Conservation (phyloP, 2,113 vertebrate species). For the Cyprinodon variegatus region DNA sequence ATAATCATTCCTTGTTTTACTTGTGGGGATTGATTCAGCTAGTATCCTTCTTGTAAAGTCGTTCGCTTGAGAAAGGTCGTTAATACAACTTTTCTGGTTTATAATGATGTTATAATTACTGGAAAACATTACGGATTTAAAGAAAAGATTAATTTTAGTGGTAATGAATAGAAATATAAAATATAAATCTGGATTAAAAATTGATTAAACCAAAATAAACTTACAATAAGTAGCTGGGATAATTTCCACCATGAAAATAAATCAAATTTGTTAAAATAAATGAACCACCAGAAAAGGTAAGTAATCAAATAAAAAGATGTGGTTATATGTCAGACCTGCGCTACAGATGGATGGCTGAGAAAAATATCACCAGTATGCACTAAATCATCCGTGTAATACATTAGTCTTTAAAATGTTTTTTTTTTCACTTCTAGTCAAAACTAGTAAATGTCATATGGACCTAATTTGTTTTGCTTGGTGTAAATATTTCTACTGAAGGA, state of each 20-base stretch:
- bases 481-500: slow-evolving; percentile 41
- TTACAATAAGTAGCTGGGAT: background rate
- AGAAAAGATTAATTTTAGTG: too few species aligned
- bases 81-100: too few species aligned
- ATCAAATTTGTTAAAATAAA: background rate
- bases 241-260: background rate
- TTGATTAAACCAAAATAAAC: background rate
- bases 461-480: slow-evolving; percentile 28
- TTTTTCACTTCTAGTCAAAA: background rate
- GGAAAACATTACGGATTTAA: background rate
- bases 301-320: background rate
- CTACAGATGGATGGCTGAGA: background rate
- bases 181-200: too few species aligned
- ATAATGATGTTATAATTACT: background rate
- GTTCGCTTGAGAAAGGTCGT: too few species aligned
- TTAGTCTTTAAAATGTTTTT: background rate
- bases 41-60: background rate
- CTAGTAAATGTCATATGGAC: background rate
- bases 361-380: background rate
- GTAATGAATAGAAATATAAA: too few species aligned
- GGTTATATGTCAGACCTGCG: background rate
- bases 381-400: background rate
- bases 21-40: background rate
- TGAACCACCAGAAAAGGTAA: background rate
- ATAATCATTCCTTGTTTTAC: background rate